Conservation (phyloP, 1,140 invertebrate genomes). For the Brachionus calyciflorus region DNA sequence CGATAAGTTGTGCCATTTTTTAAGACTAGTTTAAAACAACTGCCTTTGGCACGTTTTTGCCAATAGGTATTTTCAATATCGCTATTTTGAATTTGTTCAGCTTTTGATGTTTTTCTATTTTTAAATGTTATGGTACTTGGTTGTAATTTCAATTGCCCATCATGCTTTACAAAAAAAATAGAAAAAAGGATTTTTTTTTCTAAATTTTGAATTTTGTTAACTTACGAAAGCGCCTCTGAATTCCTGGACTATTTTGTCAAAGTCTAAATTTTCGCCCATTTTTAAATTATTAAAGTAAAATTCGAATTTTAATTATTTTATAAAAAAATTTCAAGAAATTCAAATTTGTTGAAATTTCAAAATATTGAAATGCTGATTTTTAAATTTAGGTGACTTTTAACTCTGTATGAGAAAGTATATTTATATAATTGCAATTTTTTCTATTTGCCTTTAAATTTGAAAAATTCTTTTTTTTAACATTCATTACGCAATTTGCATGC, state of each 20-base stretch:
- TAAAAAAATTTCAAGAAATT: too few species aligned
- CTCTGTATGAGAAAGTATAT: too few species aligned
- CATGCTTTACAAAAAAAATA: neutral
- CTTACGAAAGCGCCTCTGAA: slow-evolving; percentile 37
- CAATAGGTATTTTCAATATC: slow-evolving; percentile 62
- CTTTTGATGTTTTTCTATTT: slow-evolving; percentile 31
- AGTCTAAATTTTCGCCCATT: slow-evolving; percentile 34
- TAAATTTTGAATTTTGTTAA: neutral
- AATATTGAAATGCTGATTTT: too few species aligned
- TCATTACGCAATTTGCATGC: too few species aligned
- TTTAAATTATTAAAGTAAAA: too few species aligned
- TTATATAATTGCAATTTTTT: too few species aligned
- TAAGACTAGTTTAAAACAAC: slow-evolving; percentile 82
- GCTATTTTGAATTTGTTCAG: slow-evolving; percentile 15
- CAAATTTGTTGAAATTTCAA: too few species aligned
- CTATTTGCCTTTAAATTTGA: too few species aligned
- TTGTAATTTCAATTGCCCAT: slow-evolving; percentile 32
- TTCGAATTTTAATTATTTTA: too few species aligned
- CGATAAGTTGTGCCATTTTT: slow-evolving; percentile 85
- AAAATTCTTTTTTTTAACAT: too few species aligned
- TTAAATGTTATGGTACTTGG: slow-evolving; percentile 32
- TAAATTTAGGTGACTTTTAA: too few species aligned
- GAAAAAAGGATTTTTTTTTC: neutral
- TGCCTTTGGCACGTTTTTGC: slow-evolving; percentile 82
- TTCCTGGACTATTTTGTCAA: slow-evolving; percentile 43